Conservation (phyloP, 2,113 vertebrate species). For the Clarias macrocephalus region DNA sequence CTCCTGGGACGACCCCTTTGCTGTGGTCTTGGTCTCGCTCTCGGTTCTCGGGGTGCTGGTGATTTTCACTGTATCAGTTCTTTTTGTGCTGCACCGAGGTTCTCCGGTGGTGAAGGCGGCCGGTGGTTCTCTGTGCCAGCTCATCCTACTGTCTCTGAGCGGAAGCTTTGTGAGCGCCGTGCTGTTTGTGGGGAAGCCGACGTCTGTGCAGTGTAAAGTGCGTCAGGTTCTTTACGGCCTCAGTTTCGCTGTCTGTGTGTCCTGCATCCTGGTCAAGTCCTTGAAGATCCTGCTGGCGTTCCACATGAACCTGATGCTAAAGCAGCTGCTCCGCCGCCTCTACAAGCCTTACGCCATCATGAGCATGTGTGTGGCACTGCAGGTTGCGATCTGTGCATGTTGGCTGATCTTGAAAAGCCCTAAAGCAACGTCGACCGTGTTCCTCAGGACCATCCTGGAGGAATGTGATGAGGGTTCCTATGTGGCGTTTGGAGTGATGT, state of each 20-base stretch:
- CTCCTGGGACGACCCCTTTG: constrained; percentile 77
- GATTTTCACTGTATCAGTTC: constrained; percentile 70
- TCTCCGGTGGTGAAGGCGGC: constrained; percentile 84
- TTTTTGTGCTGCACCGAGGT: constrained; percentile 79
- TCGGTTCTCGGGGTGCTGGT: constrained; percentile 73
- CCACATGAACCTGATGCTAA: constrained; percentile 79
- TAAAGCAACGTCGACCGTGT: constrained; percentile 55
- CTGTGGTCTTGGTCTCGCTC: constrained; percentile 76
- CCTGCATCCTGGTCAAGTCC: constrained; percentile 87
- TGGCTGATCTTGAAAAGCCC: constrained; percentile 81
- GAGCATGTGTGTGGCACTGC: constrained; percentile 72
- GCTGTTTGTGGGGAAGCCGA: constrained; percentile 83
- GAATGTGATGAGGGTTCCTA: constrained; percentile 81
- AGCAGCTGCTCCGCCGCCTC: constrained; percentile 70
- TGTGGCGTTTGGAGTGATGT: constrained; percentile 79
- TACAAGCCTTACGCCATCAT: constrained; percentile 75
- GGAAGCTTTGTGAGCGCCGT: constrained; percentile 76
- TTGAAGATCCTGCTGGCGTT: constrained; percentile 88
- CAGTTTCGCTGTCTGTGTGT: constrained; percentile 84
- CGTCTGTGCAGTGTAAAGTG: constrained; percentile 73
- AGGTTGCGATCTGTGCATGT: constrained; percentile 72
- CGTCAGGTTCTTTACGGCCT: constrained; percentile 83
- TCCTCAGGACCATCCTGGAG: constrained; percentile 71
- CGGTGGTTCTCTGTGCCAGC: constrained; percentile 77
- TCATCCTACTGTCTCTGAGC: constrained; percentile 82